Conservation (phyloP, 2,888 invertebrate genomes). For the Matsumyia berberina region DNA sequence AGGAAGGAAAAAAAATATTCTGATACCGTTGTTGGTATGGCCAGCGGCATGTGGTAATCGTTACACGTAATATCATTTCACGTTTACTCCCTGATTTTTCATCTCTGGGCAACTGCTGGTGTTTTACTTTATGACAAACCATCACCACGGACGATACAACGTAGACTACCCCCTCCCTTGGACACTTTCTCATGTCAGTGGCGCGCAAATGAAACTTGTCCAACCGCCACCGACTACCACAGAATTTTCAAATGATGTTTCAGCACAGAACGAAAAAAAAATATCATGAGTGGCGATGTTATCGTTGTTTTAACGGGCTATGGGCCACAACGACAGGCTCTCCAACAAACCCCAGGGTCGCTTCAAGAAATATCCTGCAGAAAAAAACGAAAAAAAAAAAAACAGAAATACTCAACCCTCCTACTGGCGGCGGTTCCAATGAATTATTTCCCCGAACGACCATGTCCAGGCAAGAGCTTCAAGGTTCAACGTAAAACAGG, state of each 20-base stretch:
- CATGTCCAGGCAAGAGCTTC: conserved; percentile 61
- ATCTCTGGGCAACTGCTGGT: conserved; percentile 19
- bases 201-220: conserved; percentile 65
- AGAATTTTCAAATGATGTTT: conserved; percentile 63
- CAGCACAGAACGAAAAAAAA: conserved; percentile 34
- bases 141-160: neutral
- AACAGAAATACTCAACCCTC: conserved; percentile 37
- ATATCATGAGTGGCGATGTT: conserved; percentile 65
- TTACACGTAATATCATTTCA: conserved; percentile 15
- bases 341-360: conserved; percentile 53
- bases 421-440: conserved; percentile 63
- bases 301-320: conserved; percentile 74
- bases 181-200: conserved; percentile 48
- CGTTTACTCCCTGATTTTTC: conserved; percentile 46
- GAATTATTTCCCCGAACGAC: conserved; percentile 71
- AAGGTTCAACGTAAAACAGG: conserved; percentile 45
- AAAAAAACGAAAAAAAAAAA: conserved; percentile 36
- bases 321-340: conserved; percentile 68
- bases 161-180: neutral
- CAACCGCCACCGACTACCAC: conserved; percentile 50
- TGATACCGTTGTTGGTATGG: neutral
- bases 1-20: neutral
- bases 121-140: neutral
- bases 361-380: conserved; percentile 60
- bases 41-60: conserved; percentile 23